phyloP scores from a whole-genome alignment of 2,888 invertebrate species.

The Nematopogon swammerdamellus region DNA sequence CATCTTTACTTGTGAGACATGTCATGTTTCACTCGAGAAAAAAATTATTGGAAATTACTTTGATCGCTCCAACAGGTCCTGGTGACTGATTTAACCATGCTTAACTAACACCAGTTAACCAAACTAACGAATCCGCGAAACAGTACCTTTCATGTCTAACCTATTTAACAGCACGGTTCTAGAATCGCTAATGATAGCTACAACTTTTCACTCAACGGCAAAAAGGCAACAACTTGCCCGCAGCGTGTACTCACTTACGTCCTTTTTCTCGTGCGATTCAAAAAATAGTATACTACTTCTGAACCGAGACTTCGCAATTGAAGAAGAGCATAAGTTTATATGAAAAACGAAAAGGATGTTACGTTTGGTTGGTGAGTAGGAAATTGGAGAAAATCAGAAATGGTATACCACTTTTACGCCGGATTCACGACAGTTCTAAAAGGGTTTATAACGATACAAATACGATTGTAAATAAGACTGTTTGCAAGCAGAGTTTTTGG shows the following conservation, averaged over 20 bases:
- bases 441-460: slow-evolving; percentile 10
- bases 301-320: slow-evolving; percentile 10
- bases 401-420: slow-evolving; percentile 34
- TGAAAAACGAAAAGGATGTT: slow-evolving; percentile 19
- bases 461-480: not conserved
- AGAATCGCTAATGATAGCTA: not conserved
- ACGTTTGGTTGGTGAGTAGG: slow-evolving; percentile 16
- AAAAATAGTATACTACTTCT: slow-evolving; percentile 43
- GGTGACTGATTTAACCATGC: no score
- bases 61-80: no score
- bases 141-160: not conserved
- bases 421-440: slow-evolving; percentile 7
- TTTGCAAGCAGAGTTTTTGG: not conserved
- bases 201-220: not conserved
- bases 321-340: slow-evolving; percentile 20
- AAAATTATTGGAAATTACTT: no score
- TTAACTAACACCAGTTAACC: not conserved
- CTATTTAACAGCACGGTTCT: not conserved
- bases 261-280: slow-evolving; percentile 16
- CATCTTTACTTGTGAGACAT: no score
- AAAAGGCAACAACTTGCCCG: not conserved
- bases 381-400: slow-evolving; percentile 28
- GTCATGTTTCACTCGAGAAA: no score
- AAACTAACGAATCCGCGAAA: not conserved
- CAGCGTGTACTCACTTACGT: slow-evolving; percentile 15